Base-by-base conservation (phyloP, 1,140 invertebrate species). In the Leptoteleia sp. region DNA sequence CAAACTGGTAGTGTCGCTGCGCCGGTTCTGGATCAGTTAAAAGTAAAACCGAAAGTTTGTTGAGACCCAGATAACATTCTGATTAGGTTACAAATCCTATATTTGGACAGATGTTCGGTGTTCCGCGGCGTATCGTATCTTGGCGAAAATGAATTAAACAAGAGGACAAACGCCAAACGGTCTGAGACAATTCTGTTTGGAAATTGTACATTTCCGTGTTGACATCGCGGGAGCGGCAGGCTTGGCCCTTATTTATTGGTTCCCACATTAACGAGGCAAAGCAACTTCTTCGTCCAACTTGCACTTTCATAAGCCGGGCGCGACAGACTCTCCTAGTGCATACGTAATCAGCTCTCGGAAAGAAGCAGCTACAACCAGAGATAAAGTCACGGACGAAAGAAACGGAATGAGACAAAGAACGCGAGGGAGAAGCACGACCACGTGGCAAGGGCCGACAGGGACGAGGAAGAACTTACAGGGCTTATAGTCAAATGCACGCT, bases 281-380 rank as follows among this genome's bases (percentile, higher is more conserved):
- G 62, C 48, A 55, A 71, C 73, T 77, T 77, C 65, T 70, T 29
- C 64, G 72, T 47, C 38, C 64, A 65, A 71, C 73, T 70, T 77
- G 73, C 73, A 77, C 73, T 70, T 77, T 77, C 73, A 77, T 77
- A 77, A 77, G 73, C 64, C 65, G 59, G 73, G 73, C 65, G 73
- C 73, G 65, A 77, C 73, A 64, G 64, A 62, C 72, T 68, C 64
- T 70, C 52, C 73, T 70, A 71, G 73, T 64, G 73, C 73, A 77
- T 77, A 70, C 73, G 52, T 70, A 77, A 77, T 77, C 64, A 77
- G 65, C 73, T 70, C 73, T 77, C 13, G 59, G 73, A 70, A 77
- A 65, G 64, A 76, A 79, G 78, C 72, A 55, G 42, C 72, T 61
- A 64, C 72, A 71, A 55, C 37, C 45, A 40, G 40, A 80, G 42